Conservation (phyloP, 2,113 vertebrate genomes). For the Probosciger aterrimus region DNA sequence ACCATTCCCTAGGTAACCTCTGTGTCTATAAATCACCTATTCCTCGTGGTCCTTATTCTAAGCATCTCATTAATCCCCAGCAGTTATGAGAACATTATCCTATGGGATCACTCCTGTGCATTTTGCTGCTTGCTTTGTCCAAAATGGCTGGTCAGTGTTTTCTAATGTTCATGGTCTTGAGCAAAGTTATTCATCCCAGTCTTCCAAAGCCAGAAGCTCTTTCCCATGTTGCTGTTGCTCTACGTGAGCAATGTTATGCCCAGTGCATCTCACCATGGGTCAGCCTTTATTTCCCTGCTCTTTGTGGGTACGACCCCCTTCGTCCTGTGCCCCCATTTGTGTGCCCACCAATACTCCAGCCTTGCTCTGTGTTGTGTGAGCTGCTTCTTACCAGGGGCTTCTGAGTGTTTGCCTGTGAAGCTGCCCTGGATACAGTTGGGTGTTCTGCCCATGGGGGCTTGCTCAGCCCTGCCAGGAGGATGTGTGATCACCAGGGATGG, state of each 20-base stretch:
- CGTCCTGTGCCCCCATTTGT: too few species aligned
- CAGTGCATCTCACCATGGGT: background rate
- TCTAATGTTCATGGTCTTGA: background rate
- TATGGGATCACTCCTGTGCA: background rate
- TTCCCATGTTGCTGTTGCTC: background rate
- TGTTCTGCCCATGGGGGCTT: background rate
- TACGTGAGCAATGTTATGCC: background rate
- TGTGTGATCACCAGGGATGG: accelerated
- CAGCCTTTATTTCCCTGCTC: background rate
- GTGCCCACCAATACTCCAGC: background rate
- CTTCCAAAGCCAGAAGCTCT: background rate
- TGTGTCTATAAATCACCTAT: background rate
- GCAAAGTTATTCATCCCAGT: background rate
- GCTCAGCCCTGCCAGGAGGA: background rate
- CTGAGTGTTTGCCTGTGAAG: background rate
- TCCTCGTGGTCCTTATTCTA: background rate
- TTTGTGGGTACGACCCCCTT: background rate
- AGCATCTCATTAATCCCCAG: background rate
- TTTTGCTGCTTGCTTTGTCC: background rate
- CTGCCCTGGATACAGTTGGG: background rate
- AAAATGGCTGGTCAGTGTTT: background rate
- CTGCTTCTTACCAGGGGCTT: background rate
- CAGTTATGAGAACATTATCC: background rate
- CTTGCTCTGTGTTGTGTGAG: background rate
- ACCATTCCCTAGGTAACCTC: background rate